Conservation (phyloP, 2,888 invertebrate species). For the Dugesia japonica region DNA sequence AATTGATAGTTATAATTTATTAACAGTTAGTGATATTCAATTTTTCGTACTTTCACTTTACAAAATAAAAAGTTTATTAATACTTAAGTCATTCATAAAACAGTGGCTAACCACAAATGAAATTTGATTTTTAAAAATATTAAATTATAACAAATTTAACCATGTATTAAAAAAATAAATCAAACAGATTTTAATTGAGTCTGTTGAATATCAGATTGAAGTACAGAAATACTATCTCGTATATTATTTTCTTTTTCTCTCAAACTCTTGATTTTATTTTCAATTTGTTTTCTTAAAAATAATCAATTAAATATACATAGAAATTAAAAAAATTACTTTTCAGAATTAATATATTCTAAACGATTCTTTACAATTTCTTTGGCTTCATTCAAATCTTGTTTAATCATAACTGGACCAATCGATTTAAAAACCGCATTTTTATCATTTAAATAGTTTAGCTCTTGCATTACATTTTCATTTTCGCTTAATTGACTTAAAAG, state of each 20-base stretch:
- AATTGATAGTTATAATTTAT: no score
- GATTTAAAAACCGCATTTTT: slow-evolving; percentile 75
- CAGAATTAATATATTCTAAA: slow-evolving; percentile 71
- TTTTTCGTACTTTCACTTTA: no score
- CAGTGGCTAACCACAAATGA: no score
- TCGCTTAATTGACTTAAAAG: slow-evolving; percentile 80
- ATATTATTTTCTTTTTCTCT: slow-evolving; percentile 65
- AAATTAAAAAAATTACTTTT: slow-evolving; percentile 52
- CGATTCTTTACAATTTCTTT: slow-evolving; percentile 79
- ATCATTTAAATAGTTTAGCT: slow-evolving; percentile 64
- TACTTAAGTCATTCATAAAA: no score
- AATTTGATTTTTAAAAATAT: no score
- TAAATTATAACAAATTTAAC: no score
- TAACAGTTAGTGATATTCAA: no score
- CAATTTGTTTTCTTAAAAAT: slow-evolving; percentile 58
- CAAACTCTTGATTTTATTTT: slow-evolving; percentile 54
- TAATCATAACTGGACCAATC: slow-evolving; percentile 81
- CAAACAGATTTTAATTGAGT: slow-evolving; percentile 50
- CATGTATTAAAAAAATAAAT: no score
- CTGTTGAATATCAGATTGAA: slow-evolving; percentile 58
- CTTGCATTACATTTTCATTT: slow-evolving; percentile 77
- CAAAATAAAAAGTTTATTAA: no score
- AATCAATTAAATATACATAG: slow-evolving; percentile 16
- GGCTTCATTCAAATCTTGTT: slow-evolving; percentile 77
- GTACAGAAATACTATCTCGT: slow-evolving; percentile 54